Evolutionary conservation across 2,797 vertebrate genomes (phyloP).

Genomic region (Sebastes paucispinis): DNA sequence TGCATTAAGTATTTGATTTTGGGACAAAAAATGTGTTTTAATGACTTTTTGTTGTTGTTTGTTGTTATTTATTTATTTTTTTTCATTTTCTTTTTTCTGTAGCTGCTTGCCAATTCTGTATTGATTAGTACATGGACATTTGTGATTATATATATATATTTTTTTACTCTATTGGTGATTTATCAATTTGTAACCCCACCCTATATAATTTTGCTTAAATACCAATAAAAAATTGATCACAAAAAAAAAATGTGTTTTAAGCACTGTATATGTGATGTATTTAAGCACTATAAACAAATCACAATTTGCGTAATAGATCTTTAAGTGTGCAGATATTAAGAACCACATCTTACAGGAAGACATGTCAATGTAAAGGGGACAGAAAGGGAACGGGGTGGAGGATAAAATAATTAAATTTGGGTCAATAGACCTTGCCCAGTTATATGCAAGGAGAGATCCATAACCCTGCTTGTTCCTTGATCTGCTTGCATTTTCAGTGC

Average conservation of each 20-base stretch:
- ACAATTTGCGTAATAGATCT: neutral
- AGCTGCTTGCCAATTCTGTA: too few relatives aligned
- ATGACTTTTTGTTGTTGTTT: too few relatives aligned
- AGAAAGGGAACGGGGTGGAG: conserved; percentile 37
- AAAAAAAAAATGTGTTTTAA: neutral
- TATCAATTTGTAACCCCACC: too few relatives aligned
- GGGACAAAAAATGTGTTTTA: neutral
- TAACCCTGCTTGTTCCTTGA: conserved; percentile 74
- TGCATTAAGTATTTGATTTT: neutral
- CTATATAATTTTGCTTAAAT: too few relatives aligned
- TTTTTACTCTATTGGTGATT: too few relatives aligned
- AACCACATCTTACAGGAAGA: conserved; percentile 17
- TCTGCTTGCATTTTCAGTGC: conserved; percentile 79
- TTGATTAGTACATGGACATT: too few relatives aligned
- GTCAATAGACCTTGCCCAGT: conserved; percentile 79
- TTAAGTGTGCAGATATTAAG: neutral
- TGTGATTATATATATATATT: too few relatives aligned
- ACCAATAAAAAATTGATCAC: too few relatives aligned
- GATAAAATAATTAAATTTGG: conserved; percentile 78
- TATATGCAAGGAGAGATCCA: conserved; percentile 76
- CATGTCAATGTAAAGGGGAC: conserved; percentile 43
- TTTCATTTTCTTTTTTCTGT: too few relatives aligned
- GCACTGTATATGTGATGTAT: neutral
- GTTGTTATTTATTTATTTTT: too few relatives aligned
- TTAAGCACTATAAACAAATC: neutral